These are phyloP conservation scores for Hydrozoanthus tunicans DNA, from an alignment of 64 coral and sea anemone genomes.

Conservation along the genomic window DNA sequence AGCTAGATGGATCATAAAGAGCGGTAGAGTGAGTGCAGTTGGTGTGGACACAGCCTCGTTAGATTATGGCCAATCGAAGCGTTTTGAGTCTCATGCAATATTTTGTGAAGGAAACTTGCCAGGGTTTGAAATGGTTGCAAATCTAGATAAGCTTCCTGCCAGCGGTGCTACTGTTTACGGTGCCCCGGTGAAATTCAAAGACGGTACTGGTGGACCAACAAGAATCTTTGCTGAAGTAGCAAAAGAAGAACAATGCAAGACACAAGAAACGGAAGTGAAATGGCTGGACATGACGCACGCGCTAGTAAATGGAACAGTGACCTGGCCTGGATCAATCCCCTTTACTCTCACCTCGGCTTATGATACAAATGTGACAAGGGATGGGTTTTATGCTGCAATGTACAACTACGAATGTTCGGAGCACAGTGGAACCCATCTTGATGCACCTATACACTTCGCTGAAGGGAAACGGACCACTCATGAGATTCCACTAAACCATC, in stretches of 20 bases:
- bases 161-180: conserved; percentile 29
- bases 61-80: not conserved
- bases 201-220: conserved; percentile 43
- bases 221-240: conserved; percentile 34
- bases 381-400: not conserved
- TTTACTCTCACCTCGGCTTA: not conserved
- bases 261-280: not conserved
- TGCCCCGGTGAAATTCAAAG: conserved; percentile 43
- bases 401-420: not conserved
- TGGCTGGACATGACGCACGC: conserved; percentile 36
- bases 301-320: not conserved
- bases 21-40: conserved; percentile 15
- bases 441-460: conserved; percentile 14
- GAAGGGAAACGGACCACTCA: conserved; percentile 2
- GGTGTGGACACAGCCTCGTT: conserved; percentile 22
- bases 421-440: conserved; percentile 23
- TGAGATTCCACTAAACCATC: conserved; percentile 15
- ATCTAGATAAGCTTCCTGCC: conserved; percentile 48
- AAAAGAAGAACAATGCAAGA: not conserved
- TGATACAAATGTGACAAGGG: not conserved
- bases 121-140: conserved; percentile 36
- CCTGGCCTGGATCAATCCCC: not conserved
- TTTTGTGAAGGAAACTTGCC: not conserved
- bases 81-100: not conserved
- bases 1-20: conserved; percentile 11